phyloP scores from a whole-genome alignment of 2,888 invertebrate species.

The Marronus borbonicus region DNA sequence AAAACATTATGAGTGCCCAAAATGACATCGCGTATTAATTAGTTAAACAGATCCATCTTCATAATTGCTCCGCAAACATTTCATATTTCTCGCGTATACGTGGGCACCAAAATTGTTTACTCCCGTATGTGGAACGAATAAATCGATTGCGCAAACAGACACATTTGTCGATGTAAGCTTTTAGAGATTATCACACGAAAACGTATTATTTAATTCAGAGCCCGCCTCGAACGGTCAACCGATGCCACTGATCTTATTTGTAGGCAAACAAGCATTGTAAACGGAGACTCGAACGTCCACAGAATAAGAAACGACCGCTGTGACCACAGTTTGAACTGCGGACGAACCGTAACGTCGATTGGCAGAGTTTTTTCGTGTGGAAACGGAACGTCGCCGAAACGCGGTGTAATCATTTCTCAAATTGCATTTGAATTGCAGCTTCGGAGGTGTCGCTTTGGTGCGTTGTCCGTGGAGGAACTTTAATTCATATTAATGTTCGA shows the following conservation, averaged over 20 bases:
- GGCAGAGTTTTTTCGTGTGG: conserved; percentile 42
- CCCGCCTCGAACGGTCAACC: conserved; percentile 17
- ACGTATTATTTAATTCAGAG: conserved; percentile 25
- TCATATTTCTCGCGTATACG: too few species aligned
- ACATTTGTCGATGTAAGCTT: conserved; percentile 11
- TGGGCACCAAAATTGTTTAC: neutral
- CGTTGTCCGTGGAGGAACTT: conserved; percentile 29
- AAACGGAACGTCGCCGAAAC: conserved; percentile 38
- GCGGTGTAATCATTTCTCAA: conserved; percentile 49
- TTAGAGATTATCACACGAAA: conserved; percentile 9
- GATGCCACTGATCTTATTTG: conserved; percentile 46
- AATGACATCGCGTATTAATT: too few species aligned
- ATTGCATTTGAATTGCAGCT: conserved; percentile 49
- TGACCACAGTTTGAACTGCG: conserved; percentile 38
- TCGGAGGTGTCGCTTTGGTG: conserved; percentile 11
- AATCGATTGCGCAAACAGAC: neutral
- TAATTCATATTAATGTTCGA: conserved; percentile 50
- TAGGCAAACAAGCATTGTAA: conserved; percentile 47
- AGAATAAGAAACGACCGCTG: conserved; percentile 24
- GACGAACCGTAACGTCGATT: conserved; percentile 27
- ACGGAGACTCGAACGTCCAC: conserved; percentile 43
- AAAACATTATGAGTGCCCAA: too few species aligned
- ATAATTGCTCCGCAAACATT: too few species aligned
- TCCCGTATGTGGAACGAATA: neutral
- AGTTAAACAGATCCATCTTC: too few species aligned